phyloP scores from a whole-genome alignment of 2,797 vertebrate species.

The Siniperca scherzeri region DNA sequence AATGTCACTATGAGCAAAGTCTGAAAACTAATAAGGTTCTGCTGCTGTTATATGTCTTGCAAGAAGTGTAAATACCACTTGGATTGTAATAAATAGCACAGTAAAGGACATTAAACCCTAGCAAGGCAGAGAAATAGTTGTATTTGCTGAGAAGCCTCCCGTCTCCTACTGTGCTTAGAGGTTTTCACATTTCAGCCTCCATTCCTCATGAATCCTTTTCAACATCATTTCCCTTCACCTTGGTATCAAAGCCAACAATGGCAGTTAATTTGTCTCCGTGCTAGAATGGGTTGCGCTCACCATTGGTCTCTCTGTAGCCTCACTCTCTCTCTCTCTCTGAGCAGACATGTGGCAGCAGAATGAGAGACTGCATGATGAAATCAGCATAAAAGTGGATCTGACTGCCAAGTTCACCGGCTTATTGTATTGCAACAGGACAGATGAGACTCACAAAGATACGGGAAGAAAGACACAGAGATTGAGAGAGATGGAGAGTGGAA shows the following conservation, averaged over 20 bases:
- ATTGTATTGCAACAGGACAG: slow-evolving; percentile 65
- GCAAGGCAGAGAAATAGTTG: slow-evolving; percentile 8
- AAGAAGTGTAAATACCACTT: slow-evolving; percentile 27
- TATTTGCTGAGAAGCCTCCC: slow-evolving; percentile 17
- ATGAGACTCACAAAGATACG: slow-evolving; percentile 56
- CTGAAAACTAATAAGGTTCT: slow-evolving; percentile 30
- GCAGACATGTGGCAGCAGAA: slow-evolving; percentile 51
- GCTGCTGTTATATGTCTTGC: neutral
- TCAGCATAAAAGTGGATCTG: slow-evolving; percentile 62
- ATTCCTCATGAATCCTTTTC: slow-evolving; percentile 49
- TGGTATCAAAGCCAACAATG: slow-evolving; percentile 64
- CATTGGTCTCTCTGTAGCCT: slow-evolving; percentile 35
- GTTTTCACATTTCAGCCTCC: slow-evolving; percentile 37
- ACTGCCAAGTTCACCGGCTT: slow-evolving; percentile 59
- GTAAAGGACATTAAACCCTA: slow-evolving; percentile 21
- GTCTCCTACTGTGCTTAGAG: slow-evolving; percentile 15
- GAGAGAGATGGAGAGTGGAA: slow-evolving; percentile 38
- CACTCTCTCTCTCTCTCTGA: slow-evolving; percentile 23
- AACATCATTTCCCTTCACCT: slow-evolving; percentile 49
- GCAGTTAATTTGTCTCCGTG: slow-evolving; percentile 64
- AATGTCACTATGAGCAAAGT: slow-evolving; percentile 14
- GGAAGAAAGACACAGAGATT: slow-evolving; percentile 36
- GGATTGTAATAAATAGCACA: slow-evolving; percentile 27
- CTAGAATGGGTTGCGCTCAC: slow-evolving; percentile 46
- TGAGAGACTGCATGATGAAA: slow-evolving; percentile 62